These are phyloP conservation scores for Poeciliopsis retropinna DNA, from an alignment of 2,113 vertebrate genomes.

Conservation along the genomic window DNA sequence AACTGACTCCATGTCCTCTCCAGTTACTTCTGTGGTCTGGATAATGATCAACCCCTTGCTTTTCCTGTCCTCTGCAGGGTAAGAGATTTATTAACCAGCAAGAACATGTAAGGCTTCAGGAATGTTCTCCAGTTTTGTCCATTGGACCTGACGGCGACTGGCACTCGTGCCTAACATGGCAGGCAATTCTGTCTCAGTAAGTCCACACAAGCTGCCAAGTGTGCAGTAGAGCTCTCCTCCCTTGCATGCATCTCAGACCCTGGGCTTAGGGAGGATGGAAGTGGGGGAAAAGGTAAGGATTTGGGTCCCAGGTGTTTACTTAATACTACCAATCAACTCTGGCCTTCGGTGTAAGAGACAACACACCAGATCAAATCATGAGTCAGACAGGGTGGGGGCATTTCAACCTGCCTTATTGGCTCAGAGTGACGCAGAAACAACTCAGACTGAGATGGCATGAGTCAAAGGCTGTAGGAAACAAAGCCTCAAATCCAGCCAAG, in stretches of 20 bases:
- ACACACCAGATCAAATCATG: slow-evolving; percentile 67
- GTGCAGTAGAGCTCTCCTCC: slow-evolving; percentile 17
- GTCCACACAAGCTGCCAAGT: slow-evolving; percentile 44
- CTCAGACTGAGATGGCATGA: slow-evolving; percentile 53
- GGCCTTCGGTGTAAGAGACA: slow-evolving; percentile 47
- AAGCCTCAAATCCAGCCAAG: slow-evolving; percentile 45
- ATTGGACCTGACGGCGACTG: slow-evolving; percentile 63
- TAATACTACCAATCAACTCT: slow-evolving; percentile 62
- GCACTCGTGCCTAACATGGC: slow-evolving; percentile 49
- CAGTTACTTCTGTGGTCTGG: slow-evolving; percentile 52
- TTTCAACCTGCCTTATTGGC: slow-evolving; percentile 57
- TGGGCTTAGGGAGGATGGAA: slow-evolving; percentile 31
- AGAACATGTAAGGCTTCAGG: slow-evolving; percentile 51
- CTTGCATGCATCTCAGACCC: slow-evolving; percentile 45
- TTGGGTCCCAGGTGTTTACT: slow-evolving; percentile 68
- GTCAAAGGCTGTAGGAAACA: slow-evolving; percentile 43
- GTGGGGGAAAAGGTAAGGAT: slow-evolving; percentile 32
- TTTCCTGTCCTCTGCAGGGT: slow-evolving; percentile 35
- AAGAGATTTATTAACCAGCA: slow-evolving; percentile 69
- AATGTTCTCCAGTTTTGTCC: slow-evolving; percentile 66
- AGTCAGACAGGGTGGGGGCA: slow-evolving; percentile 59
- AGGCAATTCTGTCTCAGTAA: slow-evolving; percentile 56
- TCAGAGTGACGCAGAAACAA: slow-evolving; percentile 47
- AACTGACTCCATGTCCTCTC: slow-evolving; percentile 47
- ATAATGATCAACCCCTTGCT: slow-evolving; percentile 61